phyloP scores from a whole-genome alignment of 2,888 invertebrate genomes.

The Gryllus longicercus region DNA sequence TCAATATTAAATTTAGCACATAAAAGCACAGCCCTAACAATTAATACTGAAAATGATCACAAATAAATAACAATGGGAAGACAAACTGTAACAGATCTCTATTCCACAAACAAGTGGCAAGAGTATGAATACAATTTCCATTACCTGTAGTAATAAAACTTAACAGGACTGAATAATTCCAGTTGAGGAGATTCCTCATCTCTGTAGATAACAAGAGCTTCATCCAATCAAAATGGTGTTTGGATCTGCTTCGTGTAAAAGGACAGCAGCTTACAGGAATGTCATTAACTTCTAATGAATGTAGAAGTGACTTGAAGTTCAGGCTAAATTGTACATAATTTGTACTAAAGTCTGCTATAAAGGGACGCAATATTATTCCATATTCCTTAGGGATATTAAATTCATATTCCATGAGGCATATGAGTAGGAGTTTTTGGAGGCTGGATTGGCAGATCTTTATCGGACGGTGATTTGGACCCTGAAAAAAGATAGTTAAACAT shows the following conservation, averaged over 20 bases:
- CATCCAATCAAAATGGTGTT: neutral
- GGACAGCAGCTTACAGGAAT: neutral
- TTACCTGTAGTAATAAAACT: neutral
- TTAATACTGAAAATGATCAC: neutral
- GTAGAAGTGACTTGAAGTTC: neutral
- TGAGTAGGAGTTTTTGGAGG: neutral
- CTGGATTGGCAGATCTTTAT: neutral
- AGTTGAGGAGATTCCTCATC: neutral
- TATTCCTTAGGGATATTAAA: neutral
- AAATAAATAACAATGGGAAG: neutral
- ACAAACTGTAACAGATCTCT: neutral
- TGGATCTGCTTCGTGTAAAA: neutral
- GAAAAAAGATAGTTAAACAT: slow-evolving; percentile 28
- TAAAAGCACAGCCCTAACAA: slow-evolving; percentile 6
- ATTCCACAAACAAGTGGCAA: neutral
- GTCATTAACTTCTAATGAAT: neutral
- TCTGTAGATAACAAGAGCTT: neutral
- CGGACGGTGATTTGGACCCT: slow-evolving; percentile 47
- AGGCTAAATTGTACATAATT: neutral
- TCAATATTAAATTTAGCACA: neutral
- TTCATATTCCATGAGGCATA: neutral
- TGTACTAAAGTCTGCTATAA: neutral
- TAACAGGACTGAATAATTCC: neutral
- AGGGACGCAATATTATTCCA: slow-evolving; percentile 6
- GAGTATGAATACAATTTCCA: neutral